These are phyloP conservation scores for Eulemur macaco DNA, from an alignment of 2,113 vertebrate genomes.

Conservation along the genomic window DNA sequence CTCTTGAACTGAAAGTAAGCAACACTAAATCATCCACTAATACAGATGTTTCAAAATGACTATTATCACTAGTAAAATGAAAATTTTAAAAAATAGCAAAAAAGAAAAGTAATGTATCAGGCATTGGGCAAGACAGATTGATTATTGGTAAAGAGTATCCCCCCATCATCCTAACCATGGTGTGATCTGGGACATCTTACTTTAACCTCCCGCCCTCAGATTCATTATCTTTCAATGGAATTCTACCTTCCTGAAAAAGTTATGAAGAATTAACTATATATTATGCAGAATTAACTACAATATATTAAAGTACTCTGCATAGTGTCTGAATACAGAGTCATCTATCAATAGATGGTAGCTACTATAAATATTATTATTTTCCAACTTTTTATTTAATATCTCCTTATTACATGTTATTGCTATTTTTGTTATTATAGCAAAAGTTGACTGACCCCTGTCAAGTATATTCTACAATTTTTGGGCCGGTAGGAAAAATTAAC, in stretches of 20 bases:
- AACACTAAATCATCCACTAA: background rate
- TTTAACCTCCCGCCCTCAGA: background rate
- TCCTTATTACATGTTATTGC: background rate
- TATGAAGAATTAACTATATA: background rate
- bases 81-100: background rate
- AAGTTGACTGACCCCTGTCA: background rate
- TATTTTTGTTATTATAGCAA: background rate
- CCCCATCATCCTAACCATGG: background rate
- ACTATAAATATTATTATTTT: background rate
- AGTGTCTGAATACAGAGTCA: background rate
- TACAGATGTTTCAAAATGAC: background rate
- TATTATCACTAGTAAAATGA: background rate
- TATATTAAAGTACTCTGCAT: background rate
- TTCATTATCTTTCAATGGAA: background rate
- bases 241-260: background rate
- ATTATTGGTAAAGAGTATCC: background rate
- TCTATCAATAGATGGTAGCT: background rate
- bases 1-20: background rate
- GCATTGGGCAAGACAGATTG: background rate
- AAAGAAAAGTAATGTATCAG: background rate
- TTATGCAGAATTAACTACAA: background rate
- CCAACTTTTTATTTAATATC: background rate
- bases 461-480: background rate
- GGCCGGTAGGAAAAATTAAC: background rate
- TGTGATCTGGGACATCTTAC: background rate